Evolutionary conservation across 2,797 vertebrate species (phyloP), one percentile per base, ranked within the genome.

Genomic region (Coregonus ussuriensis): DNA sequence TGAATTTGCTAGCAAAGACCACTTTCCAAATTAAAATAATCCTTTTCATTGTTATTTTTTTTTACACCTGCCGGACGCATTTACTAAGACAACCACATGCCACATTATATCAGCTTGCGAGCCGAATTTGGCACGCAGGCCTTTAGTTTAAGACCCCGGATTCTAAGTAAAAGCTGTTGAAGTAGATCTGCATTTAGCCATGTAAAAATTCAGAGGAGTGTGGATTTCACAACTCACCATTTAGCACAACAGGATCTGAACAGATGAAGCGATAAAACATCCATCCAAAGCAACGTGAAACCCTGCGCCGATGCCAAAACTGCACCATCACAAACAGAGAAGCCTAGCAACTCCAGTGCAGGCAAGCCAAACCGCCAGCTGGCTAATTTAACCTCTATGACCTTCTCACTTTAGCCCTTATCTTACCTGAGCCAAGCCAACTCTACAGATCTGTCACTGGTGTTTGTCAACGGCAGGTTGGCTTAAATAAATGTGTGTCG

Each of bases 311-410:
- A 84, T 89, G 90, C 87, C 87, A 87, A 73, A 89, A 87, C 81
- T 80, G 85, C 83, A 82, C 80, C 84, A 80, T 90, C 85, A 90
- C 89, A 93, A 92, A 93, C 90, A 93, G 88, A 89, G 89, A 76
- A 87, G 85, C 90, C 91, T 89, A 90, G 90, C 88, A 92, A 93
- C 92, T 84, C 74, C 75, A 70, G 85, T 65, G 83, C 71, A 65
- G 75, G 77, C 68, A 72, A 85, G 77, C 18, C 11, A 5, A 72
- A 51, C 4, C 14, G 66, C 80, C 86, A 76, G 69, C 66, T 68
- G 82, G 78, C 77, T 82, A 83, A 78, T 77, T 74, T 77, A 87
- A 83, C 81, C 79, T 80, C 62, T 0, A 4, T 80, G 79, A 88
- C 87, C 79, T 84, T 89, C 85, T 88, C 91, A 92, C 89, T 88